Evolutionary conservation across 1,140 invertebrate genomes (phyloP).

Genomic region (Pantala flavescens): DNA sequence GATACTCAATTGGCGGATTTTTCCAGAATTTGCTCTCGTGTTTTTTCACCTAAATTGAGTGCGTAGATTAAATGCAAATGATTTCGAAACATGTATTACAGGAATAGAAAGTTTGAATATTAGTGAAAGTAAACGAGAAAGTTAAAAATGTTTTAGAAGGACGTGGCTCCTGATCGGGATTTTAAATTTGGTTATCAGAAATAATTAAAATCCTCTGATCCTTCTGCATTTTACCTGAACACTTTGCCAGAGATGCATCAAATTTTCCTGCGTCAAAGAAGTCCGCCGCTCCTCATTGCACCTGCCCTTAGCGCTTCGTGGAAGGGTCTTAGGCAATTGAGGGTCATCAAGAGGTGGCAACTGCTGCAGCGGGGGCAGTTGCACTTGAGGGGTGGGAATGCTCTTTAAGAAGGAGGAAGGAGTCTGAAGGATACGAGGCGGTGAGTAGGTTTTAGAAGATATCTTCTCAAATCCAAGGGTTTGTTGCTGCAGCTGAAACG

Average conservation of each 20-base stretch:
- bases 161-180: too few relatives aligned
- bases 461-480: not conserved
- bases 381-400: not conserved
- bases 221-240: not conserved
- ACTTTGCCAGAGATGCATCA: not conserved
- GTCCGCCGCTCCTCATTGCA: not conserved
- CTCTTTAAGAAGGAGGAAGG: not conserved
- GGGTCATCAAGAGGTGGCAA: not conserved
- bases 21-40: too few relatives aligned
- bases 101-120: too few relatives aligned
- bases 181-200: too few relatives aligned
- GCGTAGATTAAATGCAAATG: too few relatives aligned
- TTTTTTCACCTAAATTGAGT: too few relatives aligned
- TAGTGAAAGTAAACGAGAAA: too few relatives aligned
- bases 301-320: not conserved
- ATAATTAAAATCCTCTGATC: too few relatives aligned
- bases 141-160: too few relatives aligned
- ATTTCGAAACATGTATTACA: too few relatives aligned
- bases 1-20: too few relatives aligned
- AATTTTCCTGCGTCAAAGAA: not conserved
- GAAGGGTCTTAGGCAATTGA: not conserved
- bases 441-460: not conserved
- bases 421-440: not conserved
- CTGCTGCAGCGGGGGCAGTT: not conserved
- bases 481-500: not conserved